A percentile compares a stretch with the other conserved stretches of the same genome.
Conservation (phyloP, 2,888 invertebrate species). For the Sinodicranocentrus sp. region DNA sequence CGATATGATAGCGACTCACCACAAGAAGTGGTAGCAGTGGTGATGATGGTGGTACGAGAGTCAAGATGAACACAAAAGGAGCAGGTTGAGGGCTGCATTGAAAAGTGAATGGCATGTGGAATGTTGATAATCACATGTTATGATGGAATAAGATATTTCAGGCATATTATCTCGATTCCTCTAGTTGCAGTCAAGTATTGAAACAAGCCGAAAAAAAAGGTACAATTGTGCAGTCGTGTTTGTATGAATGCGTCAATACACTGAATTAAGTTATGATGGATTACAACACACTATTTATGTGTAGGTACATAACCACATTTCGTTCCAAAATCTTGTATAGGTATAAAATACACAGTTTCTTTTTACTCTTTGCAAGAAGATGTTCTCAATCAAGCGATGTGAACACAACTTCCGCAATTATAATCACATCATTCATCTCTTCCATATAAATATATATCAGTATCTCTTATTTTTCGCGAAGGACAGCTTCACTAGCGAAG, state of each 20-base stretch:
- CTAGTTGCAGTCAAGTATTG: slow-evolving; percentile 17
- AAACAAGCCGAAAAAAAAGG: slow-evolving; percentile 20
- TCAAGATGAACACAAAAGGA: neutral
- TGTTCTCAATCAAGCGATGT: slow-evolving; percentile 11
- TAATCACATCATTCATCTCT: slow-evolving; percentile 20
- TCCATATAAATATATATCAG: neutral
- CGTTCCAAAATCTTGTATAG: too few relatives aligned
- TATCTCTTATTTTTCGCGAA: slow-evolving; percentile 3
- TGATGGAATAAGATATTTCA: slow-evolving; percentile 53
- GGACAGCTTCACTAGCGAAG: neutral
- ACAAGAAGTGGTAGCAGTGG: neutral
- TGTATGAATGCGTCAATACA: slow-evolving; percentile 10
- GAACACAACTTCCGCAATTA: slow-evolving; percentile 25
- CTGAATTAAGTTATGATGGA: neutral
- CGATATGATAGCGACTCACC: slow-evolving; percentile 13
- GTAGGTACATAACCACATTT: too few relatives aligned
- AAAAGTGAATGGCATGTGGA: slow-evolving; percentile 71
- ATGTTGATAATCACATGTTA: slow-evolving; percentile 67
- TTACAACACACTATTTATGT: neutral
- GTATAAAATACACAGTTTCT: too few relatives aligned
- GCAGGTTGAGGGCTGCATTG: slow-evolving; percentile 17
- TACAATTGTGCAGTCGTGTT: neutral
- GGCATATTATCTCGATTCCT: slow-evolving; percentile 34
- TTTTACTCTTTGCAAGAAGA: neutral
- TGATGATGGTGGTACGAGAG: neutral